phyloP scores from a whole-genome alignment of 1,140 invertebrate genomes.

The Camponotus vicinus region DNA sequence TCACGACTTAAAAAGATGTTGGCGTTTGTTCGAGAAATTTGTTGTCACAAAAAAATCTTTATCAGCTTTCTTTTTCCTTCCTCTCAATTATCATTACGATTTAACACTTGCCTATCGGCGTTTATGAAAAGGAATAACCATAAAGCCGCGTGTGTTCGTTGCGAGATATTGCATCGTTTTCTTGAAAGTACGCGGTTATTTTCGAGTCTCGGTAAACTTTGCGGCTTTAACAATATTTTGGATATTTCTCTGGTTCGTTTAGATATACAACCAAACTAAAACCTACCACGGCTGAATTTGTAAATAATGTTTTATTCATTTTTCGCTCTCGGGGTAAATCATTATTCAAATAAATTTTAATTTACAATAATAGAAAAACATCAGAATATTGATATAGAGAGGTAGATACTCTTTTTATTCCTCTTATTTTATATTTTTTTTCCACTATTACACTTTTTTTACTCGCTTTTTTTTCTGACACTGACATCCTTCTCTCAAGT shows the following conservation, averaged over 20 bases:
- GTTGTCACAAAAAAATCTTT: neutral
- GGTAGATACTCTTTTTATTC: constrained; percentile 61
- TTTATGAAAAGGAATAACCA: constrained; percentile 2
- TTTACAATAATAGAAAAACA: constrained; percentile 52
- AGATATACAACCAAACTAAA: neutral
- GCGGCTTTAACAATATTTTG: neutral
- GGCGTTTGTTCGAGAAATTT: neutral
- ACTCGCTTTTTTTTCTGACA: constrained; percentile 9
- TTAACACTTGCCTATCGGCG: constrained; percentile 7
- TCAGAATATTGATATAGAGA: constrained; percentile 45
- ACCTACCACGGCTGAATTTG: neutral
- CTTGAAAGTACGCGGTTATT: constrained; percentile 8
- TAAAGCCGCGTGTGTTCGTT: constrained; percentile 15
- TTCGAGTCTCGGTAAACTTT: constrained; percentile 6
- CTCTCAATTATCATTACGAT: neutral
- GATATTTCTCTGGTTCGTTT: neutral
- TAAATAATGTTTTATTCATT: neutral
- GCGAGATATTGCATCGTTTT: neutral
- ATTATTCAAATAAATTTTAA: constrained; percentile 50
- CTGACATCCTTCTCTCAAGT: constrained; percentile 10
- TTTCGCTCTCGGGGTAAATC: neutral
- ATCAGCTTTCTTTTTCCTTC: neutral
- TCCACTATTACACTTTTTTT: constrained; percentile 57
- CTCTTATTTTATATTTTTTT: constrained; percentile 49
- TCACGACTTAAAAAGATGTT: neutral